phyloP scores from a whole-genome alignment of 2,113 vertebrate genomes.

The Monopterus albus region DNA sequence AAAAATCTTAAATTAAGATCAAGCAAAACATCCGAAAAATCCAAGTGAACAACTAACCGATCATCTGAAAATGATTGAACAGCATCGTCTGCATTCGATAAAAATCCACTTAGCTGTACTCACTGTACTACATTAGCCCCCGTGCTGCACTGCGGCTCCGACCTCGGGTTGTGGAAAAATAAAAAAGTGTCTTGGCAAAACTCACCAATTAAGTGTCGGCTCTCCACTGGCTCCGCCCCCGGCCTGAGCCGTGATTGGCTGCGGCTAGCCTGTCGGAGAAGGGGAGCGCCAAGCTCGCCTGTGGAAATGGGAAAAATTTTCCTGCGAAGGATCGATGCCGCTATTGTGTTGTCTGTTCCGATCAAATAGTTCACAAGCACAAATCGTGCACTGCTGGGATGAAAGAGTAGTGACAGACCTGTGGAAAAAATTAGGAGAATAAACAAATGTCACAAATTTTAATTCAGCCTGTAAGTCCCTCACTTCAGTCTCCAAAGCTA shows the following conservation, averaged over 20 bases:
- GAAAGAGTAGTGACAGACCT: slow-evolving; percentile 74
- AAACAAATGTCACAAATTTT: background rate
- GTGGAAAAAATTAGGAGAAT: slow-evolving; percentile 2
- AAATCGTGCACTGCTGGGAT: slow-evolving; percentile 61
- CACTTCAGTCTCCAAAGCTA: fast-evolving
- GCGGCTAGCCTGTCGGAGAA: slow-evolving; percentile 83
- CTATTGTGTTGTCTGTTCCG: slow-evolving; percentile 80
- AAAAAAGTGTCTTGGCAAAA: slow-evolving; percentile 83
- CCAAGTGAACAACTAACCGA: slow-evolving; percentile 80
- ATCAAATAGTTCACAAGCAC: slow-evolving; percentile 77
- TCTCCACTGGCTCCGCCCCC: slow-evolving; percentile 83
- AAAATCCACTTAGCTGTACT: slow-evolving; percentile 86
- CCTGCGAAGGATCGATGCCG: slow-evolving; percentile 81
- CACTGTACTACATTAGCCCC: slow-evolving; percentile 88
- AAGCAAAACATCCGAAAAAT: slow-evolving; percentile 68
- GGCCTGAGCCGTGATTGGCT: slow-evolving; percentile 79
- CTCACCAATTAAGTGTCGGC: slow-evolving; percentile 86
- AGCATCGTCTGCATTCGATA: slow-evolving; percentile 81
- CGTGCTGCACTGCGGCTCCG: slow-evolving; percentile 86
- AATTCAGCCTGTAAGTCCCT: background rate
- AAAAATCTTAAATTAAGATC: slow-evolving; percentile 42
- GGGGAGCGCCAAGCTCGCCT: slow-evolving; percentile 79
- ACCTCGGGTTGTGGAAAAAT: slow-evolving; percentile 86
- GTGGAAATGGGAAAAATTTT: slow-evolving; percentile 82
- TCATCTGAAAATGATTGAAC: slow-evolving; percentile 85